Percentiles rank a stretch among this genome's conserved stretches.
These are phyloP conservation scores for Gastrophryne carolinensis DNA, from an alignment of 2,797 vertebrate species.

Conservation along the genomic window DNA sequence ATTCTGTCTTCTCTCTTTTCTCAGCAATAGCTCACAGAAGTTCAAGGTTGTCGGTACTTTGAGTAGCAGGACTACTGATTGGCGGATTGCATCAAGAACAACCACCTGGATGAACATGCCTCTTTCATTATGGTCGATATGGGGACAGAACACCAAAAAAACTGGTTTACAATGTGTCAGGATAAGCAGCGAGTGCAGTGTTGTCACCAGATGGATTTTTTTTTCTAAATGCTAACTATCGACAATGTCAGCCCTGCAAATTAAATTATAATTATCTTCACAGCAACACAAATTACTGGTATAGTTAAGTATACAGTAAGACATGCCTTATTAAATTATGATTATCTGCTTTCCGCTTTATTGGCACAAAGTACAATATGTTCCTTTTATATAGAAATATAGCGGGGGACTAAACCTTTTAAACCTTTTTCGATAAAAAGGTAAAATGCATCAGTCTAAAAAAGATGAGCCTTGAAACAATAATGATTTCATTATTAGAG, in stretches of 20 bases:
- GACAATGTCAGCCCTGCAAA: constrained; percentile 22
- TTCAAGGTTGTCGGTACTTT: no score
- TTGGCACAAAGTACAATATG: constrained; percentile 25
- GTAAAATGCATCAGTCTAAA: constrained; percentile 28
- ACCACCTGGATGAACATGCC: no score
- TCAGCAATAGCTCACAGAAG: no score
- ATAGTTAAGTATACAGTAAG: constrained; percentile 29
- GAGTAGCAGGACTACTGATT: no score
- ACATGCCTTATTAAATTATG: constrained; percentile 7
- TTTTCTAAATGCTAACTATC: constrained; percentile 28
- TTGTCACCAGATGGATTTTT: not conserved
- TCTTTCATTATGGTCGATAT: no score
- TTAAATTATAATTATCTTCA: constrained; percentile 45
- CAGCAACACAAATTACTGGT: not conserved
- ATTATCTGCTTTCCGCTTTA: constrained; percentile 24
- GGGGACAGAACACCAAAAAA: no score
- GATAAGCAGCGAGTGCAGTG: no score
- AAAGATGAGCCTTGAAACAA: constrained; percentile 20
- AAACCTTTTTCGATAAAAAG: constrained; percentile 42
- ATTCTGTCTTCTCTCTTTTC: no score
- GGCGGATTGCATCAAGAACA: no score
- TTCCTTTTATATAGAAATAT: constrained; percentile 4
- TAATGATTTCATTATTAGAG: constrained; percentile 36
- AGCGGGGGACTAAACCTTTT: constrained; percentile 29
- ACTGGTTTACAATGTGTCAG: no score